A percentile compares a stretch with the other conserved stretches of the same genome.
These are phyloP conservation scores for Zoanthus solanderi DNA, from an alignment of 92 coral and sea anemone genomes.

Conservation along the genomic window DNA sequence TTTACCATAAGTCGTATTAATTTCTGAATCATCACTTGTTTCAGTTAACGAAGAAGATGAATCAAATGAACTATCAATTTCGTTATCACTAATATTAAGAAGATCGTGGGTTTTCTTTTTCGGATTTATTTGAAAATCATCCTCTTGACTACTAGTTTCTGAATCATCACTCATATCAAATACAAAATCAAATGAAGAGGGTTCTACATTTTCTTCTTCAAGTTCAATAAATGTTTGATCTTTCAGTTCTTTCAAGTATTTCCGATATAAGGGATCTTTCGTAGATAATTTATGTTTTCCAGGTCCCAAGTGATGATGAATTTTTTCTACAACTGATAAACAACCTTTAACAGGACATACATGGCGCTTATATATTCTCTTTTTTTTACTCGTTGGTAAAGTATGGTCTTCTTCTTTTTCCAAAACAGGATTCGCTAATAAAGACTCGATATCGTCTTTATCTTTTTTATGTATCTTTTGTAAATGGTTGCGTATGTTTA, in stretches of 20 bases:
- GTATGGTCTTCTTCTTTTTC: background rate
- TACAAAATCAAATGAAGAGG: background rate
- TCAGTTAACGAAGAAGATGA: too few relatives aligned
- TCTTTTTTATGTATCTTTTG: background rate
- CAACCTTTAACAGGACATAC: background rate
- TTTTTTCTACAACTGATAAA: background rate
- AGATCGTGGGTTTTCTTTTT: too few relatives aligned
- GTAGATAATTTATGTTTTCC: background rate
- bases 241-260: background rate
- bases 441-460: background rate
- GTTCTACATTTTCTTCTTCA: background rate
- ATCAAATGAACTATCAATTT: background rate
- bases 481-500: background rate
- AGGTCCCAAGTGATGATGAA: background rate
- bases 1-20: too few relatives aligned
- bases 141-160: slow-evolving; percentile 4
- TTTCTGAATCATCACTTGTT: too few relatives aligned
- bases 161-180: background rate
- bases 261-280: background rate
- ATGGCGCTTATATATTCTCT: background rate
- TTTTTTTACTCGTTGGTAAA: background rate
- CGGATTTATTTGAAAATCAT: background rate
- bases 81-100: background rate
- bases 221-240: slow-evolving; percentile 30
- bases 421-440: background rate